Percentiles rank a stretch among this genome's conserved stretches.
Conservation (phyloP, 2,797 vertebrate genomes). For the Nothura maculosa region DNA sequence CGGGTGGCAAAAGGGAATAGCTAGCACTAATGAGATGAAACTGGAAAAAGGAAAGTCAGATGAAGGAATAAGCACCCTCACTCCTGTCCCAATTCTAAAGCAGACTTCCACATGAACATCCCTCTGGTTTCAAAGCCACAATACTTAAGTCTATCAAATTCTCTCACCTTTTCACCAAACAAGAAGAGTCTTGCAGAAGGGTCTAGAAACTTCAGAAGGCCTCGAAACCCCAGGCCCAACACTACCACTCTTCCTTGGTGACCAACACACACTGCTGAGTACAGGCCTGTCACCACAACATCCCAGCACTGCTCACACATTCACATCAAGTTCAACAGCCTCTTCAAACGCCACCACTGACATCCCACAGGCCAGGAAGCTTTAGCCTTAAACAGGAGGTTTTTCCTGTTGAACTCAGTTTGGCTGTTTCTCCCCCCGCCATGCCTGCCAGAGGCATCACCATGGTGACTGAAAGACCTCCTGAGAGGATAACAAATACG, state of each 20-base stretch:
- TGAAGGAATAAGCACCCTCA: background rate
- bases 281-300: background rate
- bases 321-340: background rate
- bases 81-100: background rate
- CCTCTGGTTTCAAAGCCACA: background rate
- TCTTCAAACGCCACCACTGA: background rate
- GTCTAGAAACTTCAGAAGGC: background rate
- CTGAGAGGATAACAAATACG: conserved; percentile 74
- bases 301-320: background rate
- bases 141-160: background rate
- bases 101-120: background rate
- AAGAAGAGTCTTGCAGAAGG: background rate
- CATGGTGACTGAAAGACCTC: conserved; percentile 72
- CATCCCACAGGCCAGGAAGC: background rate
- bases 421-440: background rate
- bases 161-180: background rate
- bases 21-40: background rate
- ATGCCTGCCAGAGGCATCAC: conserved; percentile 58
- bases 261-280: background rate
- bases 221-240: background rate
- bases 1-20: background rate
- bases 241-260: background rate
- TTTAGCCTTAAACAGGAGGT: background rate
- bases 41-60: background rate
- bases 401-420: background rate